Percentiles rank a stretch among this genome's conserved stretches.
phyloP scores from a whole-genome alignment of 2,113 vertebrate species.

The Antechinus flavipes region DNA sequence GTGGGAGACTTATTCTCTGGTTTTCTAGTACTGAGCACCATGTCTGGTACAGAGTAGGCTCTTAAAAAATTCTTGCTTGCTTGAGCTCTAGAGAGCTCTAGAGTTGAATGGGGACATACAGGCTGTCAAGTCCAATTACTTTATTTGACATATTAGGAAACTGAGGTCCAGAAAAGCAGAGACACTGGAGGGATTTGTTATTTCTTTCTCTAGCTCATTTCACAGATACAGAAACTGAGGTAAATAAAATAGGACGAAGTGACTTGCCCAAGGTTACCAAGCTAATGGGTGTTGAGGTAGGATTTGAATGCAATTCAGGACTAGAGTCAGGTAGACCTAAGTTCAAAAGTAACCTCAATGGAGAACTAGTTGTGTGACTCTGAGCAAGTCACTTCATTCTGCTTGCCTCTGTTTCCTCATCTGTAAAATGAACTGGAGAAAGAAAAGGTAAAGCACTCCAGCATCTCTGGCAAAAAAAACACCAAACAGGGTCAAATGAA shows the following conservation, averaged over 20 bases:
- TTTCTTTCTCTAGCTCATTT: too few species aligned
- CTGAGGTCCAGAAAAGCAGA: neutral
- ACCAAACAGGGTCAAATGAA: too few species aligned
- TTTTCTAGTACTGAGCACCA: neutral
- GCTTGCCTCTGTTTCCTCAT: too few species aligned
- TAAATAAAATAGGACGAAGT: neutral
- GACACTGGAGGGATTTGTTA: too few species aligned
- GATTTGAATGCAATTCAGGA: neutral
- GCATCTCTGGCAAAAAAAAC: too few species aligned
- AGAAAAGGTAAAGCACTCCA: too few species aligned
- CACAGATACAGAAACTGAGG: too few species aligned
- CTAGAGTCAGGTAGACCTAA: neutral
- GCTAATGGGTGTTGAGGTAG: neutral
- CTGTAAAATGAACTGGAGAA: too few species aligned
- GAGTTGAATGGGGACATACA: neutral
- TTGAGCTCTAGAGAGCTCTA: neutral
- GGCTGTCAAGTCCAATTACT: neutral
- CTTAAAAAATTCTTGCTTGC: neutral
- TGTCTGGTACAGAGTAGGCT: neutral
- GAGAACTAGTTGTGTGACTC: too few species aligned
- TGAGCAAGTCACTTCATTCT: too few species aligned
- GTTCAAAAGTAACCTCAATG: neutral
- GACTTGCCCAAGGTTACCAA: neutral
- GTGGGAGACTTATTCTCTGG: neutral
- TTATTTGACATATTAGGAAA: neutral